Evolutionary conservation across 2,113 vertebrate species (phyloP).

Genomic region (Heterotis niloticus): DNA sequence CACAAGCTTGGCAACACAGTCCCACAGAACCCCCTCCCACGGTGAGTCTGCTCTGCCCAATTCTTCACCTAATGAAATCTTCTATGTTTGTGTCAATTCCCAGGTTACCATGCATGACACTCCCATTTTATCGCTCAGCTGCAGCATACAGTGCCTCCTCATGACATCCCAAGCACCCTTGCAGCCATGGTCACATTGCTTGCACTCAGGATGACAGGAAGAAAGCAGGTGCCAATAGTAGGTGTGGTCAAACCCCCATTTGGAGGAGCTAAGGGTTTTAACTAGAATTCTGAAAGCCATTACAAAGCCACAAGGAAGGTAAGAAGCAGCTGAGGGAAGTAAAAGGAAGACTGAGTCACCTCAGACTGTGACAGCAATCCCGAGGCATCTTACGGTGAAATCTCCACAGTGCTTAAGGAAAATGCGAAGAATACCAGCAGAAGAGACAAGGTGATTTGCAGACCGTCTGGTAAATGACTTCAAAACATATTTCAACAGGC

Average conservation of each 20-base stretch:
- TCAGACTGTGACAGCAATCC: neutral
- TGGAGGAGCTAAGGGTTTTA: neutral
- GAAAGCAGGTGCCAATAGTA: neutral
- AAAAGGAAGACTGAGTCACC: neutral
- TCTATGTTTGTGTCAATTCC: neutral
- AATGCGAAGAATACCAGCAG: too few relatives aligned
- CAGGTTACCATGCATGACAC: neutral
- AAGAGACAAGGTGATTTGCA: constrained; percentile 9
- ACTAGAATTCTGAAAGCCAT: neutral
- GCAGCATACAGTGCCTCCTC: too few relatives aligned
- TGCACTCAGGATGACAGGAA: neutral
- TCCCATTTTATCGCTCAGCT: neutral
- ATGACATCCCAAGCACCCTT: neutral
- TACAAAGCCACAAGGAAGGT: neutral
- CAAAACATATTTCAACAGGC: constrained; percentile 19
- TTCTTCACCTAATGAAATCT: neutral
- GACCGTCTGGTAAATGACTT: constrained; percentile 16
- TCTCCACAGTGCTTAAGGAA: constrained; percentile 10
- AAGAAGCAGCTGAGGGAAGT: neutral
- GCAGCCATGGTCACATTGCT: neutral
- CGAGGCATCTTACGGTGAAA: neutral
- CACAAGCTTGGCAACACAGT: neutral
- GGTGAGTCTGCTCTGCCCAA: neutral
- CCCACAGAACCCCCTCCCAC: neutral
- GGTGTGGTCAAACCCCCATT: neutral